Percentiles rank a stretch among this genome's conserved stretches.
Evolutionary conservation across 2,113 vertebrate genomes (phyloP).

Genomic region (Plestiodon gilberti): DNA sequence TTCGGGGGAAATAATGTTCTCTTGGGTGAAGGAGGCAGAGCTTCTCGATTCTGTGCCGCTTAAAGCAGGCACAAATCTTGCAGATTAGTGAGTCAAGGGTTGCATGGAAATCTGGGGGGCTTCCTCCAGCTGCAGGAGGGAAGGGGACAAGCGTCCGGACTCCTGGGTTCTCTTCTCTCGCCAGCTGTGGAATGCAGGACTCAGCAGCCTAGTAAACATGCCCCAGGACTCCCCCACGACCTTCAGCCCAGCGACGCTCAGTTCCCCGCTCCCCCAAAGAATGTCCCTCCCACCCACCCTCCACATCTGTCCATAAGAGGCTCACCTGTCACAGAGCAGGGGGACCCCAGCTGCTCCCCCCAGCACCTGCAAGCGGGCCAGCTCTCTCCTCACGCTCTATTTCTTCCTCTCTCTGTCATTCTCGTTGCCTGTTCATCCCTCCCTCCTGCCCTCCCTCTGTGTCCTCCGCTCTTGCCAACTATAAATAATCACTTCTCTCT

Average conservation of each 20-base stretch:
- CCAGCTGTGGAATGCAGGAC: neutral
- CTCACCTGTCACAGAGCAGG: conserved; percentile 11
- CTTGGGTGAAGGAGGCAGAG: no score
- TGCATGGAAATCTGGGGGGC: neutral
- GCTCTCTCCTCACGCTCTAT: neutral
- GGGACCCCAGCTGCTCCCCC: neutral
- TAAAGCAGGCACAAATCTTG: neutral
- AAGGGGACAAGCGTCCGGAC: neutral
- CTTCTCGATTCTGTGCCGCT: neutral
- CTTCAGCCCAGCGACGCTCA: neutral
- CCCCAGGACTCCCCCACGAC: no score
- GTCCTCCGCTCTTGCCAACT: conserved; percentile 19
- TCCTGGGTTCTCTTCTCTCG: neutral
- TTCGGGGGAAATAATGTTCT: no score
- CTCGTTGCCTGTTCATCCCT: conserved; percentile 34
- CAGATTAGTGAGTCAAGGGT: neutral
- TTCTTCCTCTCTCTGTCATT: conserved; percentile 40
- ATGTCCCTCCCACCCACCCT: neutral
- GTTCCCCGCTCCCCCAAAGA: neutral
- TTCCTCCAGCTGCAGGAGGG: neutral
- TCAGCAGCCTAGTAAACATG: neutral
- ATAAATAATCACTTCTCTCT: conserved; percentile 30
- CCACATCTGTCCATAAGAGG: neutral
- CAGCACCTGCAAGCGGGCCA: neutral
- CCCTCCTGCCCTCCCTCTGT: neutral